These are phyloP conservation scores for Dryas iulia DNA, from an alignment of 1,140 invertebrate species.

Conservation along the genomic window DNA sequence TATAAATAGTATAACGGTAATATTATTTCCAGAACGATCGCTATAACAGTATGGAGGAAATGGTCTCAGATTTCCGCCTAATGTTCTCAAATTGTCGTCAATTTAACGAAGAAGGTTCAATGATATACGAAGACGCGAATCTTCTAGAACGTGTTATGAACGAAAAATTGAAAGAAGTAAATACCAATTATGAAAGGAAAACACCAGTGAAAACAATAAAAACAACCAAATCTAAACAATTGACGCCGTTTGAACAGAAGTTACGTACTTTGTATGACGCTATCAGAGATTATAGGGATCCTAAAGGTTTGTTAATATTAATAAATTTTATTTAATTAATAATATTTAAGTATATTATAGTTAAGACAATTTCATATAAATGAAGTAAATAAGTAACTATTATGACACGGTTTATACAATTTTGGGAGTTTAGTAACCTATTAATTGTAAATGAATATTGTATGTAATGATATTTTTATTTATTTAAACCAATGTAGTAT, in stretches of 20 bases:
- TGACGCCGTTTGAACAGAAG: slow-evolving; percentile 86
- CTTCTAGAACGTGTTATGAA: slow-evolving; percentile 91
- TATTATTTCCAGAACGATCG: slow-evolving; percentile 77
- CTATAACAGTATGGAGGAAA: slow-evolving; percentile 82
- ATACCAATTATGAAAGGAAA: slow-evolving; percentile 50
- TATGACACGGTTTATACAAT: no score
- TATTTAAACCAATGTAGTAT: no score
- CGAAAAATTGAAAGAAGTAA: slow-evolving; percentile 90
- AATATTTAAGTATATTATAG: no score
- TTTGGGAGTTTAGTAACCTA: no score
- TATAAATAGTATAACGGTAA: no score
- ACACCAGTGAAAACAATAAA: slow-evolving; percentile 53
- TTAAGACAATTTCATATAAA: no score
- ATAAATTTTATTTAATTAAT: background rate
- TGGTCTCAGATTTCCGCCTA: slow-evolving; percentile 84
- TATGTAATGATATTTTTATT: no score
- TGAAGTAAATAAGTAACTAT: no score
- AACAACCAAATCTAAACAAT: slow-evolving; percentile 52
- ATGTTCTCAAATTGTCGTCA: slow-evolving; percentile 98
- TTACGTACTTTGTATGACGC: slow-evolving; percentile 94
- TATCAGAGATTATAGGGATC: slow-evolving; percentile 93
- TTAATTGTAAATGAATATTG: no score
- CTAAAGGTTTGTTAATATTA: slow-evolving; percentile 85
- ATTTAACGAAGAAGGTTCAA: slow-evolving; percentile 97
- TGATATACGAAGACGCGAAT: slow-evolving; percentile 96